Percentiles rank a stretch among this genome's conserved stretches.
Conservation (phyloP, 2,113 vertebrate species). For the Myrmophylax atrothorax region DNA sequence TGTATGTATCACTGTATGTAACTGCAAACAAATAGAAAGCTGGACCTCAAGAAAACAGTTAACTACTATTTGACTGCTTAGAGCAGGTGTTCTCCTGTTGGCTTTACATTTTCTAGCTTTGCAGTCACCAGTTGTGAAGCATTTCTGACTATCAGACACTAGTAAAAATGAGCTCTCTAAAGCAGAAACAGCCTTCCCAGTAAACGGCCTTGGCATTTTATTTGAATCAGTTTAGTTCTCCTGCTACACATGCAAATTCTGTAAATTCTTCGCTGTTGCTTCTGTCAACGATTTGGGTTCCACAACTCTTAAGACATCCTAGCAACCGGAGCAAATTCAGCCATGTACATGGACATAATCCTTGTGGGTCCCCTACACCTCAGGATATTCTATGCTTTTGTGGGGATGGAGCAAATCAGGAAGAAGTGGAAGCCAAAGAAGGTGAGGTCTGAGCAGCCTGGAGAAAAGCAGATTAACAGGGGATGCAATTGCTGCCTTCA, state of each 20-base stretch:
- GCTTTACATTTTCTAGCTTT: background rate
- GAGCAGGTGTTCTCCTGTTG: background rate
- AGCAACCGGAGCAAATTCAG: background rate
- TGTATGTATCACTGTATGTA: background rate
- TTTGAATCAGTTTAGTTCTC: background rate
- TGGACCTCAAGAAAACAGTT: background rate
- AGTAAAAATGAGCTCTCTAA: background rate
- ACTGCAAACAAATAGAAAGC: background rate
- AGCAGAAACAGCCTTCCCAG: background rate
- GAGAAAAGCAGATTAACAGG: background rate
- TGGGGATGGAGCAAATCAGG: background rate
- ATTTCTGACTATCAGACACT: background rate
- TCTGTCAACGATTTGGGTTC: background rate
- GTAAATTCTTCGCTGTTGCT: background rate
- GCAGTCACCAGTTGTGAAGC: background rate
- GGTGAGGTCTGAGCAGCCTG: background rate
- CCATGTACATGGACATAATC: background rate
- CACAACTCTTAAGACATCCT: background rate
- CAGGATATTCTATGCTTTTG: background rate
- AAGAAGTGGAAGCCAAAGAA: background rate
- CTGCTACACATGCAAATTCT: background rate
- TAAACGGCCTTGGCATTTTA: background rate
- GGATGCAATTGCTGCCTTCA: background rate
- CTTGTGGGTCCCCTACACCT: background rate
- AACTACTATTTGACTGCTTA: background rate